These are phyloP conservation scores for Mallotus villosus DNA, from an alignment of 2,797 vertebrate species.

Conservation along the genomic window DNA sequence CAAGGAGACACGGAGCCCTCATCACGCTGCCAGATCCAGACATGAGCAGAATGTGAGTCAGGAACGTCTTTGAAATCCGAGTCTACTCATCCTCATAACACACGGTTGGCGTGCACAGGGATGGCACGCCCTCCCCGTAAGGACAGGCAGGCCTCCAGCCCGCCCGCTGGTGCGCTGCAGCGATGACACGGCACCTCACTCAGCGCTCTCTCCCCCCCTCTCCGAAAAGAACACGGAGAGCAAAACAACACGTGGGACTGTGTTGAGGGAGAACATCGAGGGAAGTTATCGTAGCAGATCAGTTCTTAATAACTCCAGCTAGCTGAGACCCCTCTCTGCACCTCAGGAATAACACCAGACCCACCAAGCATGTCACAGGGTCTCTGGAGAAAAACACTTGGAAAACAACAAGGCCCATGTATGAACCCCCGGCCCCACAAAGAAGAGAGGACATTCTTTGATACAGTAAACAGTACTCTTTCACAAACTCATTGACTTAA, in stretches of 20 bases:
- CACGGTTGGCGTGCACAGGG: neutral
- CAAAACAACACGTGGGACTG: conserved; percentile 31
- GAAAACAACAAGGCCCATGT: conserved; percentile 42
- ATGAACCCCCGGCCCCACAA: conserved; percentile 25
- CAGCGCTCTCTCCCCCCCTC: conserved; percentile 5
- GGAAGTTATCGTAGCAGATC: conserved; percentile 40
- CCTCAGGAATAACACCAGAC: conserved; percentile 30
- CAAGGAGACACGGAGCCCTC: neutral
- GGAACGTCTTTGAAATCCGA: conserved; percentile 6
- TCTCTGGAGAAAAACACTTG: conserved; percentile 38
- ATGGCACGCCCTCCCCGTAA: conserved; percentile 11
- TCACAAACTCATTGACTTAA: conserved; percentile 43
- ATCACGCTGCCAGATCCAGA: neutral
- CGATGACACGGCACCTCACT: conserved; percentile 18
- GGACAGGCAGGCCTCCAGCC: neutral
- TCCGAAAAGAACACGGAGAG: neutral
- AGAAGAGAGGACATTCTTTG: conserved; percentile 37
- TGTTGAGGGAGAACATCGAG: conserved; percentile 38
- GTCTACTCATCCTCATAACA: neutral
- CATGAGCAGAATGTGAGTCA: neutral
- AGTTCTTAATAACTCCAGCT: conserved; percentile 32
- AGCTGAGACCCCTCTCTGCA: neutral
- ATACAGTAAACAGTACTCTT: conserved; percentile 55
- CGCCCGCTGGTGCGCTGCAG: neutral
- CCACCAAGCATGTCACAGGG: conserved; percentile 37